Conservation (phyloP, 1,140 invertebrate genomes). For the Helicoverpa armigera region DNA sequence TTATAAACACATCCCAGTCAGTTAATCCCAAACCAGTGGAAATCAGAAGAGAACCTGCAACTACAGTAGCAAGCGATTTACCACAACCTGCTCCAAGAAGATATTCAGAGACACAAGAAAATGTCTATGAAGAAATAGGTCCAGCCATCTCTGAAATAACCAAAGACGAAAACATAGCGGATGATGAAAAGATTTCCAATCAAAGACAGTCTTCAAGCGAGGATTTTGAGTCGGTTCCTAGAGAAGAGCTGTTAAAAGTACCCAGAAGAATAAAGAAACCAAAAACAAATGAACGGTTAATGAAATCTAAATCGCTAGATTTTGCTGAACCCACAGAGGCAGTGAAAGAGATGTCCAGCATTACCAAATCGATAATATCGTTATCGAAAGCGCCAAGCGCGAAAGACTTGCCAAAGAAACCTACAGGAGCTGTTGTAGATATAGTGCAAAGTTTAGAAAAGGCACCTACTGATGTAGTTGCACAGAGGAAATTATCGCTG, state of each 20-base stretch:
- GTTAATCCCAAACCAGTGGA: conserved; percentile 55
- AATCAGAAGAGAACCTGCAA: conserved; percentile 49
- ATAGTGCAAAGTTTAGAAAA: conserved; percentile 70
- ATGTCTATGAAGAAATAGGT: conserved; percentile 83
- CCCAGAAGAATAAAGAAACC: conserved; percentile 75
- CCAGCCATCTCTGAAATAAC: conserved; percentile 55
- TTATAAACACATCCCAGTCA: conserved; percentile 68
- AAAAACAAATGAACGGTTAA: conserved; percentile 57
- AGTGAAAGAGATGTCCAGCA: conserved; percentile 65
- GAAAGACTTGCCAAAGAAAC: conserved; percentile 64
- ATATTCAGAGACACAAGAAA: conserved; percentile 68
- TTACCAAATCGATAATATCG: conserved; percentile 77
- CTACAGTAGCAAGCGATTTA: conserved; percentile 58
- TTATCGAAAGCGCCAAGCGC: conserved; percentile 76
- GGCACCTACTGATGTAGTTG: conserved; percentile 54
- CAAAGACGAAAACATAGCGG: conserved; percentile 70
- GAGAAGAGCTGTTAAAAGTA: conserved; percentile 77
- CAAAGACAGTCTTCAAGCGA: conserved; percentile 60
- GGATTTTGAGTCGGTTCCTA: conserved; percentile 65
- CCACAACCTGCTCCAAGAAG: conserved; percentile 50
- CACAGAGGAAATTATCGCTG: conserved; percentile 68
- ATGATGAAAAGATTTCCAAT: conserved; percentile 77
- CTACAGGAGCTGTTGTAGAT: conserved; percentile 59
- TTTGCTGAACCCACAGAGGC: background rate
- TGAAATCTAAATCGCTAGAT: conserved; percentile 39